These are phyloP conservation scores for Formicarius rufipectus DNA, from an alignment of 2,113 vertebrate genomes.

Conservation along the genomic window DNA sequence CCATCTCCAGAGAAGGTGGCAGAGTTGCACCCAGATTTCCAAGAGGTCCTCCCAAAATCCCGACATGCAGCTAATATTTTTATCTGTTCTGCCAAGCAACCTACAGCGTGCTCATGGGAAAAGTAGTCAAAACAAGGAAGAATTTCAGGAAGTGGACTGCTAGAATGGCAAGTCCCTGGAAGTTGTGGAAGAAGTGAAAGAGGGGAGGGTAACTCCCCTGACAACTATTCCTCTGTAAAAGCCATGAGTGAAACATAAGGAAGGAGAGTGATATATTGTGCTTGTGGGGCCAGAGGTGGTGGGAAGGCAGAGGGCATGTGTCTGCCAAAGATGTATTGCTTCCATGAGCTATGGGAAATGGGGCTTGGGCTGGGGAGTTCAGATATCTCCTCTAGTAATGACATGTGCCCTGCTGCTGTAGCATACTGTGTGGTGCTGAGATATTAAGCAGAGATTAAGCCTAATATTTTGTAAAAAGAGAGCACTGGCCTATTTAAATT, in stretches of 20 bases:
- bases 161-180: not conserved
- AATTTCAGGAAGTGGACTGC: not conserved
- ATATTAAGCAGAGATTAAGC: slow-evolving; percentile 47
- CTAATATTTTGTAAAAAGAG: slow-evolving; percentile 42
- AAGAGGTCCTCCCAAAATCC: not conserved
- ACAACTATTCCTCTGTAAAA: not conserved
- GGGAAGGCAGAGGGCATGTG: not conserved
- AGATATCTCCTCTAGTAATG: not conserved
- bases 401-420: not conserved
- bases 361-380: not conserved
- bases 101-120: not conserved
- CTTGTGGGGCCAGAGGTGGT: not conserved
- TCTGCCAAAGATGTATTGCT: not conserved
- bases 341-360: not conserved
- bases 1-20: not conserved
- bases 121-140: not conserved
- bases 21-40: not conserved
- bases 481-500: slow-evolving; percentile 50
- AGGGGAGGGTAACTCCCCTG: not conserved
- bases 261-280: rapidly evolving
- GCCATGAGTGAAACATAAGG: not conserved
- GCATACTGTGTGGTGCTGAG: not conserved
- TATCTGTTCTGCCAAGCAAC: not conserved
- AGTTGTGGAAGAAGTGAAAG: not conserved
- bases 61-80: not conserved